Conservation (phyloP, 2,113 vertebrate genomes). For the Zosterops japonicus region DNA sequence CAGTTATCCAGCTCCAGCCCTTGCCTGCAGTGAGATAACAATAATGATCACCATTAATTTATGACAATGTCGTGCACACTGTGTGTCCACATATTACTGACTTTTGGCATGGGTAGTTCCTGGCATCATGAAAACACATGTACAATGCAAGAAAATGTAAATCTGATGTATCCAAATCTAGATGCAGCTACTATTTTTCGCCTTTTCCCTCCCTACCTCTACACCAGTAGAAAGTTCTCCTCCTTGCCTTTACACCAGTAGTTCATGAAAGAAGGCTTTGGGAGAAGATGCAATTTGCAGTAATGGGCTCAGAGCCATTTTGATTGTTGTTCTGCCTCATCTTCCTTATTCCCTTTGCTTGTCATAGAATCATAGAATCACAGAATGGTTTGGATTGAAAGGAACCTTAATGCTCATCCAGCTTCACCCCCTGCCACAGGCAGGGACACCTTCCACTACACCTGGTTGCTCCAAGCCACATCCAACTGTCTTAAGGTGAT, state of each 20-base stretch:
- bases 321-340: rapidly evolving
- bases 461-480: neutral
- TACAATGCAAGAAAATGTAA: neutral
- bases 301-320: neutral
- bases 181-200: neutral
- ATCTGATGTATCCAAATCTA: neutral
- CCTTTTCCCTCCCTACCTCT: neutral
- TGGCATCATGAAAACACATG: neutral
- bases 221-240: neutral
- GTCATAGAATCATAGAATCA: neutral
- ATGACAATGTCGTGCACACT: neutral
- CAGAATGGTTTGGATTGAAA: neutral
- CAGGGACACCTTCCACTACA: neutral
- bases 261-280: neutral
- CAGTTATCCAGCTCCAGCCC: neutral
- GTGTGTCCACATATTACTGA: neutral
- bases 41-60: neutral
- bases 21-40: neutral
- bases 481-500: neutral
- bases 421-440: neutral
- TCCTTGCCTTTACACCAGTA: neutral
- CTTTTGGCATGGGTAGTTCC: neutral
- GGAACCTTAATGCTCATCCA: neutral
- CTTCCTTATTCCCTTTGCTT: neutral
- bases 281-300: neutral